phyloP scores from a whole-genome alignment of 2,888 invertebrate genomes.

The Hirtodrosophila trivittata region DNA sequence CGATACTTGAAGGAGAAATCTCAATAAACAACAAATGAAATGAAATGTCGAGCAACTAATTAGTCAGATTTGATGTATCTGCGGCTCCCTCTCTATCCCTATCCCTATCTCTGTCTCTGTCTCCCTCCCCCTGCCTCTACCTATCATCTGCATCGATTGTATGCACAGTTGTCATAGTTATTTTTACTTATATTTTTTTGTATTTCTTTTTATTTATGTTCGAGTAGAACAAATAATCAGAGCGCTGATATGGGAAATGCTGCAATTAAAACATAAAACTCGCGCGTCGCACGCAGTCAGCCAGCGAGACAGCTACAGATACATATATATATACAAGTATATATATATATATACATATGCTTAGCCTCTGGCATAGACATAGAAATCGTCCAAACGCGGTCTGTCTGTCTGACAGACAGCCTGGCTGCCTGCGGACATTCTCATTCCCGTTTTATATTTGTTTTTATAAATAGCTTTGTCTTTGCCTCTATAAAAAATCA shows the following conservation, averaged over 20 bases:
- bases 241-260: constrained; percentile 75
- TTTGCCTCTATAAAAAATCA: constrained; percentile 53
- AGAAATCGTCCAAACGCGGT: constrained; percentile 23
- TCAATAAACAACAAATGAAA: no score
- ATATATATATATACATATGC: constrained; percentile 8
- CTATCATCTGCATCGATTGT: constrained; percentile 16
- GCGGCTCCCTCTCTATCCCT: neutral
- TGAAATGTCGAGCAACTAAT: constrained; percentile 64
- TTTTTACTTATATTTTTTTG: constrained; percentile 29
- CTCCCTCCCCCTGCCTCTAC: neutral
- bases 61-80: constrained; percentile 49
- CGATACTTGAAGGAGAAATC: no score
- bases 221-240: constrained; percentile 73
- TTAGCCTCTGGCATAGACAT: neutral
- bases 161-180: constrained; percentile 32
- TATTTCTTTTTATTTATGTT: constrained; percentile 61
- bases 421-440: constrained; percentile 1
- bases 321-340: constrained; percentile 6
- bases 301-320: constrained; percentile 22
- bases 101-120: no score
- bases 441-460: neutral
- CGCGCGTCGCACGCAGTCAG: constrained; percentile 36
- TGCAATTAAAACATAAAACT: constrained; percentile 69
- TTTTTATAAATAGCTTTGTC: constrained; percentile 65
- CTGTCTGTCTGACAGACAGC: constrained; percentile 20